Conservation (phyloP, 92 coral and sea anemone species). For the Metridium senile region DNA sequence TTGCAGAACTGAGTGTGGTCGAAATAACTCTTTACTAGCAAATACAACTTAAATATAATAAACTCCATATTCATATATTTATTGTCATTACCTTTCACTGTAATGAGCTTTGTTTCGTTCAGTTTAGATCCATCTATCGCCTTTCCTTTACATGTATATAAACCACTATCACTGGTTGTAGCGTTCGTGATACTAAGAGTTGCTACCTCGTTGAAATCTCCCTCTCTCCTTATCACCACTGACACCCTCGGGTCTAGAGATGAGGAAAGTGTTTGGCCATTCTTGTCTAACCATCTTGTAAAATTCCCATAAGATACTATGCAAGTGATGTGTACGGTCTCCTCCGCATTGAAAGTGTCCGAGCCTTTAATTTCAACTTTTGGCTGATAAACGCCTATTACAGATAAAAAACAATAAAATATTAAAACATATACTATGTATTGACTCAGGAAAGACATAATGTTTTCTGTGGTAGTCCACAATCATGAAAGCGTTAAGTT, state of each 20-base stretch:
- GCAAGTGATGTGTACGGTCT: constrained; percentile 11
- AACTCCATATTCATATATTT: too few relatives aligned
- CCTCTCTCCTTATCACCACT: background rate
- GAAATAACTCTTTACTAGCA: too few relatives aligned
- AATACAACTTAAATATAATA: too few relatives aligned
- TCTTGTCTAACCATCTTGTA: constrained; percentile 20
- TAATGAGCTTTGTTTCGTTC: constrained; percentile 12
- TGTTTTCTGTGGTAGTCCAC: too few relatives aligned
- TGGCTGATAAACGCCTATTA: constrained; percentile 14
- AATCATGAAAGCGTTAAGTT: too few relatives aligned
- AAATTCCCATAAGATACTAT: constrained; percentile 16
- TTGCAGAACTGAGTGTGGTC: too few relatives aligned
- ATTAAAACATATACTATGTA: background rate
- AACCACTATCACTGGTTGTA: constrained; percentile 43
- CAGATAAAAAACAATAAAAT: background rate
- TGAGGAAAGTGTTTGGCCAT: background rate
- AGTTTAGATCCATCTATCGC: background rate
- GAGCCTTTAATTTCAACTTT: background rate
- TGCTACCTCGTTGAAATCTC: background rate
- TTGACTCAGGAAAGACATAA: background rate
- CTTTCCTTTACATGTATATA: constrained; percentile 42
- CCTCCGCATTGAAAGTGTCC: constrained; percentile 15
- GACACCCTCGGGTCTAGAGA: background rate
- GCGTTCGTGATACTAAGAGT: constrained; percentile 19
- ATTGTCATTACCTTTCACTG: constrained; percentile 58